Conservation (phyloP, 2,888 invertebrate species). For the Plebejus argus region DNA sequence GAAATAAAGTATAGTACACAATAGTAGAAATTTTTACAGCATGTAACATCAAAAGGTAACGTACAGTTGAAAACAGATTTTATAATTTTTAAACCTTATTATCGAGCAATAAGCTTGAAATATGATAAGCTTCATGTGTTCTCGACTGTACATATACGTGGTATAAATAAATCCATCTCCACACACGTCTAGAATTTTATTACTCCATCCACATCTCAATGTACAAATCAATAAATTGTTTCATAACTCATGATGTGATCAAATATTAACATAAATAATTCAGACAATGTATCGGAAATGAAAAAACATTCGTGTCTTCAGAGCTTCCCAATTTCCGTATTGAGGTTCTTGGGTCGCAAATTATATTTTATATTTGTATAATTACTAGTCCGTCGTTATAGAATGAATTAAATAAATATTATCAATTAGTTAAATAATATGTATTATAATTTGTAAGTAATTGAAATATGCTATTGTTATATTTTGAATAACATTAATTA, state of each 20-base stretch:
- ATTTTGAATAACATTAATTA: no score
- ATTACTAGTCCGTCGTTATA: no score
- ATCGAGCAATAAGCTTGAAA: no score
- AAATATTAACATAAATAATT: slow-evolving; percentile 17
- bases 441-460: no score
- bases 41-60: no score
- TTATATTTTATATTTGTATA: no score
- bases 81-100: no score
- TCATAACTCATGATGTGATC: neutral
- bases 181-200: neutral
- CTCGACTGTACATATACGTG: neutral
- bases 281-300: slow-evolving; percentile 1
- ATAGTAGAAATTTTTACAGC: neutral
- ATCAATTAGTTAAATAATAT: no score
- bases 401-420: no score
- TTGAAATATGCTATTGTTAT: no score
- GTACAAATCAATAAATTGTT: slow-evolving; percentile 5
- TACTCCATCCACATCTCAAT: neutral
- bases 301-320: neutral
- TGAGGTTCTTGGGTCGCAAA: neutral
- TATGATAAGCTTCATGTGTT: neutral
- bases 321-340: neutral
- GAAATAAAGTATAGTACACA: neutral
- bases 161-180: neutral
- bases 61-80: no score